Base-by-base conservation (phyloP, 1,140 invertebrate genomes). In the Zophobas atratus region DNA sequence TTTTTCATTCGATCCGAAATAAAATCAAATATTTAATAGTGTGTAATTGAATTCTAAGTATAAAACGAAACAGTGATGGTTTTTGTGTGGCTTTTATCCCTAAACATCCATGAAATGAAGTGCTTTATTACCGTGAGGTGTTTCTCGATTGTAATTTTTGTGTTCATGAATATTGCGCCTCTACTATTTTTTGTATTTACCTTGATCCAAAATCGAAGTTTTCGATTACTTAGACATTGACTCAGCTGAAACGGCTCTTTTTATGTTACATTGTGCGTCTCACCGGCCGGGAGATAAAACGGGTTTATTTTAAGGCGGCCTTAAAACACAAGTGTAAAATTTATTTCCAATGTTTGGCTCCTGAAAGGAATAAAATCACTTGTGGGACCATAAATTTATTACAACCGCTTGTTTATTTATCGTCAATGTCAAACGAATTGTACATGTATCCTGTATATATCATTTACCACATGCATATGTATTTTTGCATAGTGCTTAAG, bases 71-170 rank as follows among this genome's bases (percentile, higher is more conserved):
- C 49, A 73, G 57, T 67, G 36, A 49, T 60, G 57, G 75, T 77
- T 73, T 80, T 80, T 80, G 49, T 71, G 36, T 49, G n/a, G 63
- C 73, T 74, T 80, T 80, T 76, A 78, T 72, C 36, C 63, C 70
- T 77, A 81, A 81, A 81, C 71, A 81, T 81, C 77, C 80, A 81
- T 81, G 80, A 81, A 81, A 81, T 81, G 77, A 81, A 81, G 70
- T 79, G 77, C 72, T 81, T 79, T 81, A 81, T 77, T 77, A 81
- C 43, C 56, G 70, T 77, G 74, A 79, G 77, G 51, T 75, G 70
- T 80, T 73, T 77, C 75, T 74, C 70, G 77, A 75, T 78, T 76
- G 77, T 67, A 41, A 60, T 80, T 77, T 77, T 80, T 77, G 48
- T 77, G 51, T 72, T 70, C 51, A 77, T 75, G 56, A 56, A 76